These are phyloP conservation scores for Argynnis bischoffii DNA, from an alignment of 2,888 invertebrate genomes.

Conservation along the genomic window DNA sequence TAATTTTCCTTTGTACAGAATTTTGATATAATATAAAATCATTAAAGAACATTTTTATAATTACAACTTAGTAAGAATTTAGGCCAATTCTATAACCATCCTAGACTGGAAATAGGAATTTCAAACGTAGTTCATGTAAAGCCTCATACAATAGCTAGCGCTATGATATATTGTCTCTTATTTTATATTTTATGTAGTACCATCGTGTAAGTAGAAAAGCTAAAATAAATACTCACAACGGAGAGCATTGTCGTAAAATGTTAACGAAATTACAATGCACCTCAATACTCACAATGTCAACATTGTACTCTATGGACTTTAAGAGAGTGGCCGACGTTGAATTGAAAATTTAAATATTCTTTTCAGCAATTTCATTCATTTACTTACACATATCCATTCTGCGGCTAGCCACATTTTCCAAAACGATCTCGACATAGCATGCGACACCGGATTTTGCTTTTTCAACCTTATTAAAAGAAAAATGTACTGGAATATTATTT, in stretches of 20 bases:
- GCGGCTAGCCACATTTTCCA: conserved; percentile 29
- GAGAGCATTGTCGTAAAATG: conserved; percentile 13
- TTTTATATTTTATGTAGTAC: background rate
- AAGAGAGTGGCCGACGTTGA: conserved; percentile 23
- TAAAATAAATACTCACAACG: conserved; percentile 7
- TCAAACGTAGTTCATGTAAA: too few species aligned
- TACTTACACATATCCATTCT: conserved; percentile 28
- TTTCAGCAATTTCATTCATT: conserved; percentile 35
- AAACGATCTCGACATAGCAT: conserved; percentile 32
- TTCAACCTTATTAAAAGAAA: conserved; percentile 37
- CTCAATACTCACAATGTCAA: conserved; percentile 31
- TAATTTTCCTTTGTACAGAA: background rate
- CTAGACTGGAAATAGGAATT: too few species aligned
- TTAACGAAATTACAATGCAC: conserved; percentile 29
- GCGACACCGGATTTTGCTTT: conserved; percentile 33
- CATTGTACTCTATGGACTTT: conserved; percentile 23
- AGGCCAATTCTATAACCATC: too few species aligned
- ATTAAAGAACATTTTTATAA: too few species aligned
- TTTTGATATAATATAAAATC: background rate
- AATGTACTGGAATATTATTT: conserved; percentile 33
- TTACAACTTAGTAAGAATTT: too few species aligned
- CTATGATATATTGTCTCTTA: background rate
- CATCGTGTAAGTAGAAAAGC: background rate
- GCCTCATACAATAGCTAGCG: too few species aligned
- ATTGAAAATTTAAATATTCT: conserved; percentile 34